Evolutionary conservation across 2,797 vertebrate genomes (phyloP), one percentile per base, ranked within the genome.

Genomic region (Menidia menidia): DNA sequence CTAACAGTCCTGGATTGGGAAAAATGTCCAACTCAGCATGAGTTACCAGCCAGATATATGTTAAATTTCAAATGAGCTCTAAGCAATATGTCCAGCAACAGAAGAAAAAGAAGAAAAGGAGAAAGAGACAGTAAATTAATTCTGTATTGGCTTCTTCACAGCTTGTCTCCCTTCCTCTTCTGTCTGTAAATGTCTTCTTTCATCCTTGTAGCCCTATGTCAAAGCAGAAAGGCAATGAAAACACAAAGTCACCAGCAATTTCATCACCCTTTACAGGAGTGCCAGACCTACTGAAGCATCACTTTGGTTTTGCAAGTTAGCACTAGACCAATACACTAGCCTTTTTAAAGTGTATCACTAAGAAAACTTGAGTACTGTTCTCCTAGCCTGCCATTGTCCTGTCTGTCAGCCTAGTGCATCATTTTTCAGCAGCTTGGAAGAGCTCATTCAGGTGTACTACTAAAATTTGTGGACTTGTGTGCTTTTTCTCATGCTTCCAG

Each of bases 401-500:
- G 71, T 71, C 83, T 83, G 66, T 78, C 79, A 77, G 48, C 32
- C 64, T 52, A n/a, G 59, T 47, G 43, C 73, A 43, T 47, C 25
- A 7, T 41, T 68, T 25, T 32, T 62, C 43, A 41, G 13, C 60
- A 56, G 31, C 47, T 64, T 66, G 45, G 18, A 67, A 47, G 25
- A 64, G 51, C 63, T 7, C 32, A 2, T 65, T 45, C 51, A 60
- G 50, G 9, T n/a, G 1, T 4, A 64, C 51, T 10, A 9, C 54
- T 60, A 50, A 73, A 47, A 45, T 25, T 25, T 60, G 25, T 62
- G 39, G 11, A 11, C 54, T 43, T 56, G 5, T 61, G 33, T 68
- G 51, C 54, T 52, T 66, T 31, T 73, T 59, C 60, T 15, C 14
- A 11, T 87, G 66, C 82, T 91, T 87, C 8, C 93, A 99, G 97